Evolutionary conservation across 2,113 vertebrate genomes (phyloP).

Genomic region (Sylvia atricapilla): DNA sequence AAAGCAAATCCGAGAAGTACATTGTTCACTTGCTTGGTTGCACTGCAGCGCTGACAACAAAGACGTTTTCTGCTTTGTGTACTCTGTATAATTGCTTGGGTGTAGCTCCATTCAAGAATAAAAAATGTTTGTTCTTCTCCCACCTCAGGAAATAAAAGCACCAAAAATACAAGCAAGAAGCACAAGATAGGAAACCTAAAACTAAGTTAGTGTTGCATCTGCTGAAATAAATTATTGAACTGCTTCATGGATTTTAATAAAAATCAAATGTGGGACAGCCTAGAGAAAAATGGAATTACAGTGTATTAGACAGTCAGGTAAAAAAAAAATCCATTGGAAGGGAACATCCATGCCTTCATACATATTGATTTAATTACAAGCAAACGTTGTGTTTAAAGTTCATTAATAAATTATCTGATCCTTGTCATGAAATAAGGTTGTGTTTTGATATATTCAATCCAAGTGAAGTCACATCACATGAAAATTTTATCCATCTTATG

Average conservation of each 20-base stretch:
- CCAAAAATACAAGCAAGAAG: background rate
- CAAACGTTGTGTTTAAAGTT: background rate
- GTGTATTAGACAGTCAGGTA: background rate
- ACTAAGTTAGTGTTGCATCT: background rate
- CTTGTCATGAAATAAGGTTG: background rate
- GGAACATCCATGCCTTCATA: background rate
- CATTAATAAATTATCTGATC: background rate
- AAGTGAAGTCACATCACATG: background rate
- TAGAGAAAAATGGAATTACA: background rate
- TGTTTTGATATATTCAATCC: background rate
- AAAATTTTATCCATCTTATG: background rate
- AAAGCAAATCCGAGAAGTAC: background rate
- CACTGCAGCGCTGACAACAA: background rate
- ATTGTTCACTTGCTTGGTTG: background rate
- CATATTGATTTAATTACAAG: background rate
- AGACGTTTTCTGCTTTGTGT: conserved; percentile 39
- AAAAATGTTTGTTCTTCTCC: conserved; percentile 33
- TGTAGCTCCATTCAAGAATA: conserved; percentile 34
- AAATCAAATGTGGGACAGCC: background rate
- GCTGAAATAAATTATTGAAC: background rate
- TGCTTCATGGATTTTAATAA: background rate
- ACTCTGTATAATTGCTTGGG: conserved; percentile 44
- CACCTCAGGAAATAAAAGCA: background rate
- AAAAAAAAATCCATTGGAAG: background rate
- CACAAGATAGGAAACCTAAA: background rate